These are phyloP conservation scores for Caenorhabditis sulstoni DNA, from an alignment of 2,888 invertebrate species.

Conservation along the genomic window DNA sequence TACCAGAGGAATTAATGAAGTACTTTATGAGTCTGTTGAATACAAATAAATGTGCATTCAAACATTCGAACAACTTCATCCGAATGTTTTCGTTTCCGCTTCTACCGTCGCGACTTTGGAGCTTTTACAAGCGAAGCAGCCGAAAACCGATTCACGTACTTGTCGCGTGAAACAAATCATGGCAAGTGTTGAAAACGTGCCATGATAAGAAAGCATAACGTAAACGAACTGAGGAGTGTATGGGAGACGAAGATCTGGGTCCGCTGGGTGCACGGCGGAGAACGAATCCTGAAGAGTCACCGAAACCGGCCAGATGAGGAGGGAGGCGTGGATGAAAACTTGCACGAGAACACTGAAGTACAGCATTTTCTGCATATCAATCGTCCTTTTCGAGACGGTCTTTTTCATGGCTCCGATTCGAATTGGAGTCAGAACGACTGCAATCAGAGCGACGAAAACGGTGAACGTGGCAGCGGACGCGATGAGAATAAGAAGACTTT, in stretches of 20 bases:
- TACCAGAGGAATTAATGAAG: too few relatives aligned
- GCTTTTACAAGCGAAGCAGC: neutral
- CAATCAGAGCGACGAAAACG: conserved; percentile 9
- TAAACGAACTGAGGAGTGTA: conserved; percentile 9
- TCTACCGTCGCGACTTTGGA: too few relatives aligned
- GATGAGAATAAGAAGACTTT: conserved; percentile 1
- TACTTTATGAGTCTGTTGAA: too few relatives aligned
- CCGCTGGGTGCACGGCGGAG: neutral
- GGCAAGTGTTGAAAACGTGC: conserved; percentile 20
- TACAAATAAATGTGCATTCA: too few relatives aligned
- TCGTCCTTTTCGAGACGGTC: conserved; percentile 21
- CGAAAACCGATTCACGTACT: conserved; percentile 5
- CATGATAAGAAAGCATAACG: conserved; percentile 33
- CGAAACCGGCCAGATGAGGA: conserved; percentile 33
- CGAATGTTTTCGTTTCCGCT: too few relatives aligned
- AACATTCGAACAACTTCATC: too few relatives aligned
- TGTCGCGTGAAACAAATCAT: conserved; percentile 39
- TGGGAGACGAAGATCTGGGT: neutral
- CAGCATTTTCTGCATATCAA: conserved; percentile 34
- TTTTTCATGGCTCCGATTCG: conserved; percentile 4
- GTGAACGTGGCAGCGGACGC: conserved; percentile 30
- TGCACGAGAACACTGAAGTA: conserved; percentile 30
- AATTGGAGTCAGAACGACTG: conserved; percentile 24
- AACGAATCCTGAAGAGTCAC: conserved; percentile 19
- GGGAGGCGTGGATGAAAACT: conserved; percentile 23